Evolutionary conservation across 2,113 vertebrate genomes (phyloP).

Genomic region (Rhizomys pruinosus): DNA sequence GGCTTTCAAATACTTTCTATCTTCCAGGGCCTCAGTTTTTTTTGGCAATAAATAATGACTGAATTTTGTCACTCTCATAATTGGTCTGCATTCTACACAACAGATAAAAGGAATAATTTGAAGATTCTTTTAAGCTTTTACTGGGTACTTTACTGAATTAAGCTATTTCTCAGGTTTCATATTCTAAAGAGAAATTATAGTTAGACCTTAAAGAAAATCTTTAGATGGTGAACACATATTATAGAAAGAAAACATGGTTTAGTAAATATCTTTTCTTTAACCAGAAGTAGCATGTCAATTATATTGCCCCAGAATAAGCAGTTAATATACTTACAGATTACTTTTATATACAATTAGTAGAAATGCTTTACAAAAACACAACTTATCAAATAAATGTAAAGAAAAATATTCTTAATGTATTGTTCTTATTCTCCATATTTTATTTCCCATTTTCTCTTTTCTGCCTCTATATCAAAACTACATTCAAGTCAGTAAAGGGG

Average conservation of each 20-base stretch:
- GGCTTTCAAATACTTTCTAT: background rate
- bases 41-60: background rate
- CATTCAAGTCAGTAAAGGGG: background rate
- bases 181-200: constrained; percentile 7
- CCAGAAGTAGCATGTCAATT: background rate
- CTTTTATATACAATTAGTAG: constrained; percentile 14
- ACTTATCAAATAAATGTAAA: background rate
- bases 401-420: background rate
- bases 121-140: background rate
- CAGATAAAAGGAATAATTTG: background rate
- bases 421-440: constrained; percentile 32
- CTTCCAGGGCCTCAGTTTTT: background rate
- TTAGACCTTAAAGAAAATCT: constrained; percentile 19
- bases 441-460: constrained; percentile 5
- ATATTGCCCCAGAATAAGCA: background rate
- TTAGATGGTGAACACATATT: background rate
- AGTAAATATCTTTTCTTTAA: constrained; percentile 16
- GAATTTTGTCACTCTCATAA: background rate
- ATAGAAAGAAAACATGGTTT: background rate
- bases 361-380: constrained; percentile 30
- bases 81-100: constrained; percentile 12
- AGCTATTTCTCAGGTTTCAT: constrained; percentile 27
- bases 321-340: background rate
- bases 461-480: constrained; percentile 6
- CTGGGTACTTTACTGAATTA: background rate